phyloP scores from a whole-genome alignment of 30 jellyfish, hydroid and myxozoan species.

The Aurelia coerulea region DNA sequence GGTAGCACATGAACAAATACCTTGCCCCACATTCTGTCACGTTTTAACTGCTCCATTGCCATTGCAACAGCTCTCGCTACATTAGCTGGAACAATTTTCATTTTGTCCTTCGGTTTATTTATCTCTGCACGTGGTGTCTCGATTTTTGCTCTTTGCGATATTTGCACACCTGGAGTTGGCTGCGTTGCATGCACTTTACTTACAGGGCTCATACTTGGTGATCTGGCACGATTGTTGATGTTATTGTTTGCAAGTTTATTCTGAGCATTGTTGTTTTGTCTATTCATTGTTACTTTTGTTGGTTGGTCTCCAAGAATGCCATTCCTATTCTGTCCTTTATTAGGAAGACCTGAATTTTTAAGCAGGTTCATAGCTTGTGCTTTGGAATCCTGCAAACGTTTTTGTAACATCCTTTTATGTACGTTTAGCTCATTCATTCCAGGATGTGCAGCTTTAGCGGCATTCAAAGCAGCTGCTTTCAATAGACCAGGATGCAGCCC shows the following conservation, averaged over 20 bases:
- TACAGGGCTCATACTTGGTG: slow-evolving; percentile 25
- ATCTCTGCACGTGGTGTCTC: slow-evolving; percentile 56
- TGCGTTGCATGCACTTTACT: not conserved
- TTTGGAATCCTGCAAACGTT: slow-evolving; percentile 61
- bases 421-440: not conserved
- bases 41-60: slow-evolving; percentile 99
- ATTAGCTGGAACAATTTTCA: slow-evolving; percentile 91
- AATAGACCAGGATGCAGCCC: not conserved
- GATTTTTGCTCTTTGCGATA: slow-evolving; percentile 56
- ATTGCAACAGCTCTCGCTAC: slow-evolving; percentile 99
- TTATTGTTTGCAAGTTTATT: not conserved
- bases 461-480: not conserved
- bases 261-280: slow-evolving; percentile 11
- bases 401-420: slow-evolving; percentile 40
- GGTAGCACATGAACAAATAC: slow-evolving; percentile 99
- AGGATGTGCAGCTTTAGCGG: slow-evolving; percentile 8
- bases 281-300: slow-evolving; percentile 5
- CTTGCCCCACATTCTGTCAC: slow-evolving; percentile 99
- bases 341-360: slow-evolving; percentile 10
- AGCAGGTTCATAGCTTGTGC: slow-evolving; percentile 67
- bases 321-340: slow-evolving; percentile 38
- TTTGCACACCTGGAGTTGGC: slow-evolving; percentile 33
- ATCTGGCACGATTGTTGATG: slow-evolving; percentile 1
- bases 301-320: slow-evolving; percentile 89
- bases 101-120: slow-evolving; percentile 68